Conservation (phyloP, 2,113 vertebrate genomes). For the Anas platyrhynchos region DNA sequence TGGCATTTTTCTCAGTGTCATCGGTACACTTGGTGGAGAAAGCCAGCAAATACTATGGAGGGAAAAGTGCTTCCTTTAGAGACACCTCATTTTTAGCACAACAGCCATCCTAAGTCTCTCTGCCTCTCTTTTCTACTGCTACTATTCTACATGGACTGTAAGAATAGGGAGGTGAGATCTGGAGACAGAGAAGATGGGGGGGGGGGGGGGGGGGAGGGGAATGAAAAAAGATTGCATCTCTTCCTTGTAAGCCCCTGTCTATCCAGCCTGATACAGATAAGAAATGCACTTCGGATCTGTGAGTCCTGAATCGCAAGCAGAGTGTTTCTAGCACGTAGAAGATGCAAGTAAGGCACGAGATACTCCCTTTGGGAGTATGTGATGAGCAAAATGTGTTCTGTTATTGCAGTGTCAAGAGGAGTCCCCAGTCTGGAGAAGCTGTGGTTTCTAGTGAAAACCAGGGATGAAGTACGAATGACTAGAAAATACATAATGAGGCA, state of each 20-base stretch:
- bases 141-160: background rate
- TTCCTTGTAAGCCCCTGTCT: background rate
- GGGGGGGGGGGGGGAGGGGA: too few species aligned
- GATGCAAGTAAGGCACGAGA: accelerated
- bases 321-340: background rate
- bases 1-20: background rate
- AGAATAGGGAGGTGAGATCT: background rate
- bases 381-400: constrained; percentile 22
- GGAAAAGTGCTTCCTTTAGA: background rate
- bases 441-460: background rate
- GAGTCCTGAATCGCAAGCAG: background rate
- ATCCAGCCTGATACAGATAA: background rate
- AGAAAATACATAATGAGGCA: background rate
- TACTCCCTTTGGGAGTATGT: background rate
- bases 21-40: background rate
- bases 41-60: background rate
- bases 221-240: background rate
- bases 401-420: background rate
- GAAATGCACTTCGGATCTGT: accelerated
- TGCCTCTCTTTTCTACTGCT: background rate
- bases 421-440: background rate
- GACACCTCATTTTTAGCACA: background rate
- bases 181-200: background rate
- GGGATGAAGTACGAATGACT: background rate
- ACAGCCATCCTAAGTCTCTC: background rate